phyloP scores from a whole-genome alignment of 2,888 invertebrate species.

The Platerodrilus igneus region DNA sequence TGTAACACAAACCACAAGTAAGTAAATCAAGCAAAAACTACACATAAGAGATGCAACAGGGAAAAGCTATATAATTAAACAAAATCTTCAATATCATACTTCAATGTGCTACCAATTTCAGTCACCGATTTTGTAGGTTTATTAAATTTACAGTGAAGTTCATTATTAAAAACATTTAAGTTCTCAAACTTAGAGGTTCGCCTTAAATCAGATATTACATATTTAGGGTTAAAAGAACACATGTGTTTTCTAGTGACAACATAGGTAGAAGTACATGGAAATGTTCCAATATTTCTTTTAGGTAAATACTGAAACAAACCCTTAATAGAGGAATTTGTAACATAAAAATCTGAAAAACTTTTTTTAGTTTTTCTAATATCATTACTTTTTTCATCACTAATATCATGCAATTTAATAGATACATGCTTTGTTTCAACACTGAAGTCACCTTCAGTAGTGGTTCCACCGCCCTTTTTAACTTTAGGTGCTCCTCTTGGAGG shows the following conservation, averaged over 20 bases:
- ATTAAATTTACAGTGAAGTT: not conserved
- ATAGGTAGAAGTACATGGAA: slow-evolving; percentile 15
- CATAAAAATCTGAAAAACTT: slow-evolving; percentile 1
- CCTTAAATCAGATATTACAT: slow-evolving; percentile 1
- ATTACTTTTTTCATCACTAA: slow-evolving; percentile 6
- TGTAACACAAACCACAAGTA: slow-evolving; percentile 4
- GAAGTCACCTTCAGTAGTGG: slow-evolving; percentile 43
- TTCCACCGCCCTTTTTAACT: slow-evolving; percentile 55
- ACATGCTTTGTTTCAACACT: too few species aligned
- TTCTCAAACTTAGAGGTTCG: not conserved
- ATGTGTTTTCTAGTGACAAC: slow-evolving; percentile 10
- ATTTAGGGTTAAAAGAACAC: slow-evolving; percentile 11
- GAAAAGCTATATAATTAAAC: too few species aligned
- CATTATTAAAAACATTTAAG: not conserved
- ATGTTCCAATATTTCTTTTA: slow-evolving; percentile 9
- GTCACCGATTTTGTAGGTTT: slow-evolving; percentile 2
- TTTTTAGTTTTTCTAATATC: not conserved
- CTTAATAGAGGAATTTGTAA: slow-evolving; percentile 6
- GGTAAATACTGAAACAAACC: slow-evolving; percentile 10
- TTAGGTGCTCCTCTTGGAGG: slow-evolving; percentile 79
- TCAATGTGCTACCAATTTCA: not conserved
- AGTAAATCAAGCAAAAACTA: too few species aligned
- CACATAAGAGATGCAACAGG: too few species aligned
- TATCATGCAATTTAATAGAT: slow-evolving; percentile 12
- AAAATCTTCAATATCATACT: slow-evolving; percentile 18